These are phyloP conservation scores for Drosophila melanocephala DNA, from an alignment of 2,888 invertebrate species.

Conservation along the genomic window DNA sequence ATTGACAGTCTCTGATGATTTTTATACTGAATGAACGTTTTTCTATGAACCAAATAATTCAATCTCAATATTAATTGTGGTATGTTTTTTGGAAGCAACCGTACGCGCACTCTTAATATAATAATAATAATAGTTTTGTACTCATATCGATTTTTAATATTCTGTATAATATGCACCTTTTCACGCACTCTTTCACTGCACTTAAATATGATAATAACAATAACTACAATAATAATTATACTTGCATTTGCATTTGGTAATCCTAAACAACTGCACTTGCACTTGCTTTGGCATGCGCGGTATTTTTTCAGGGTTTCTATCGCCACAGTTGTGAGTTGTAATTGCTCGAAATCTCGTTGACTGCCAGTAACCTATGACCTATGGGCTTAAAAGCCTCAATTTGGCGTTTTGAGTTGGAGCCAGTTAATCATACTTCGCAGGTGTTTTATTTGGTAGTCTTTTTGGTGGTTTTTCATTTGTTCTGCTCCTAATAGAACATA, in stretches of 20 bases:
- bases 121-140: conserved; percentile 28
- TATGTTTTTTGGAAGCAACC: conserved; percentile 42
- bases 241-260: conserved; percentile 46
- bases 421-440: conserved; percentile 56
- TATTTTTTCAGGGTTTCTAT: conserved; percentile 46
- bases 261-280: conserved; percentile 48
- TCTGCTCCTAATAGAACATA: background rate
- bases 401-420: conserved; percentile 76
- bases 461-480: background rate
- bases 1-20: background rate
- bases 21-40: conserved; percentile 8
- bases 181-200: conserved; percentile 47
- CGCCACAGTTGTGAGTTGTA: conserved; percentile 81
- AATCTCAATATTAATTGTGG: conserved; percentile 43
- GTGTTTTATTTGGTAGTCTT: conserved; percentile 18
- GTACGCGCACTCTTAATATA: conserved; percentile 19
- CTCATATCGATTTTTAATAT: conserved; percentile 33
- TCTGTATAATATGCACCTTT: conserved; percentile 48
- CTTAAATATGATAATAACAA: conserved; percentile 14
- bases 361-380: conserved; percentile 13
- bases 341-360: conserved; percentile 35
- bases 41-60: conserved; percentile 4
- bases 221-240: conserved; percentile 24
- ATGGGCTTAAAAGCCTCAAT: conserved; percentile 70
- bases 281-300: conserved; percentile 62